Conservation (phyloP, 2,888 invertebrate species). For the Sesia apiformis region DNA sequence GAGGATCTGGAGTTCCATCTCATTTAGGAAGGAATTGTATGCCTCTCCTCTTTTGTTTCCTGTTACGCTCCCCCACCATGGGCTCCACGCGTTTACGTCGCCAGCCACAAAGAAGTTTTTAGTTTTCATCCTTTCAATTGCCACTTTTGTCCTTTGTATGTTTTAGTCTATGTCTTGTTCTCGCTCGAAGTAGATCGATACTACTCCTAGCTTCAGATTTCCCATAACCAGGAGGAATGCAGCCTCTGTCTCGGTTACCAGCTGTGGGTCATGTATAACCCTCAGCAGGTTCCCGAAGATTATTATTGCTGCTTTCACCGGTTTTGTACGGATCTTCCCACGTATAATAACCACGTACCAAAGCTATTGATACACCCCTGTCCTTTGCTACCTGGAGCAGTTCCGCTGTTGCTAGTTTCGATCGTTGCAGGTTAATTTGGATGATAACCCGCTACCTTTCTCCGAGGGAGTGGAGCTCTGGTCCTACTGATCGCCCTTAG, state of each 20-base stretch:
- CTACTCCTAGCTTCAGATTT: slow-evolving; percentile 4
- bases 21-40: slow-evolving; percentile 8
- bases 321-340: slow-evolving; percentile 11
- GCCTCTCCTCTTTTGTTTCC: slow-evolving; percentile 11
- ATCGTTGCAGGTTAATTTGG: too few species aligned
- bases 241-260: slow-evolving; percentile 14
- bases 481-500: too few species aligned
- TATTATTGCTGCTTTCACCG: slow-evolving; percentile 15
- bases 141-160: neutral
- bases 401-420: slow-evolving; percentile 14
- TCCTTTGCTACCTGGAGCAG: slow-evolving; percentile 8
- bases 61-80: slow-evolving; percentile 5
- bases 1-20: too few species aligned
- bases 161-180: slow-evolving; percentile 8
- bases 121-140: neutral
- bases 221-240: slow-evolving; percentile 8
- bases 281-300: slow-evolving; percentile 10
- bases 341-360: slow-evolving; percentile 23
- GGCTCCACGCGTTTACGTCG: too few species aligned
- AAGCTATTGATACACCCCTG: slow-evolving; percentile 3
- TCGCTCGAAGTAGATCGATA: slow-evolving; percentile 15
- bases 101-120: slow-evolving; percentile 2
- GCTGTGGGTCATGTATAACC: slow-evolving; percentile 12
- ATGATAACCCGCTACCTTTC: too few species aligned
- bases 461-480: too few species aligned